These are phyloP conservation scores for Anniella stebbinsi DNA, from an alignment of 2,797 vertebrate genomes.

Conservation along the genomic window DNA sequence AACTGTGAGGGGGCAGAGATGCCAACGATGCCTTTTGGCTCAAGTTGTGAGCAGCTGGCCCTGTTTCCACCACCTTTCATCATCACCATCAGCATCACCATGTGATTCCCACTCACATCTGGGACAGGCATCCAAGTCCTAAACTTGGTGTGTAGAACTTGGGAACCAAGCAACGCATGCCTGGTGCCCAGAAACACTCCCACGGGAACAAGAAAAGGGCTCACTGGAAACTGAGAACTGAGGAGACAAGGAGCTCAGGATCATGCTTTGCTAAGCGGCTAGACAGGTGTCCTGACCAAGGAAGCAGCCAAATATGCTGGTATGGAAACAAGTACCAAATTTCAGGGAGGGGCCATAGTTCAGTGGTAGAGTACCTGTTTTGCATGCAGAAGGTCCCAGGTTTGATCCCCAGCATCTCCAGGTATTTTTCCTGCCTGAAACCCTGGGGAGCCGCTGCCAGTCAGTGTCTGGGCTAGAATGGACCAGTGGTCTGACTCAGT, in stretches of 20 bases:
- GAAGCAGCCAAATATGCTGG: not conserved
- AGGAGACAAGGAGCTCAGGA: not conserved
- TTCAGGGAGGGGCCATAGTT: too few species aligned
- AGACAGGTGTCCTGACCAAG: not conserved
- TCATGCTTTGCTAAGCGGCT: not conserved
- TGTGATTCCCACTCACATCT: slow-evolving; percentile 1
- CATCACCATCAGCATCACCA: not conserved
- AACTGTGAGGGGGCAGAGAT: not conserved
- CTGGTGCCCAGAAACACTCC: not conserved
- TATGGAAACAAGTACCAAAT: not conserved
- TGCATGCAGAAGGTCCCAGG: too few species aligned
- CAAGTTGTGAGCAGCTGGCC: slow-evolving; percentile 3
- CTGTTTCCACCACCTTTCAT: not conserved
- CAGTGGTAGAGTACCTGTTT: too few species aligned
- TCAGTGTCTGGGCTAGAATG: too few species aligned
- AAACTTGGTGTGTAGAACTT: not conserved
- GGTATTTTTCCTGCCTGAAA: too few species aligned
- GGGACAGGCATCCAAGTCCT: not conserved
- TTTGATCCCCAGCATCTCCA: too few species aligned
- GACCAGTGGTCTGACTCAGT: too few species aligned
- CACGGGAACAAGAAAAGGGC: not conserved
- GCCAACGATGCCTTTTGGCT: slow-evolving; percentile 14
- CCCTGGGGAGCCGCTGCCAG: too few species aligned
- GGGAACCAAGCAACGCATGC: not conserved
- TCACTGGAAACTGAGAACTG: too few species aligned